Base-by-base conservation (phyloP, 1,140 invertebrate species). In the Meloidogyne exigua region DNA sequence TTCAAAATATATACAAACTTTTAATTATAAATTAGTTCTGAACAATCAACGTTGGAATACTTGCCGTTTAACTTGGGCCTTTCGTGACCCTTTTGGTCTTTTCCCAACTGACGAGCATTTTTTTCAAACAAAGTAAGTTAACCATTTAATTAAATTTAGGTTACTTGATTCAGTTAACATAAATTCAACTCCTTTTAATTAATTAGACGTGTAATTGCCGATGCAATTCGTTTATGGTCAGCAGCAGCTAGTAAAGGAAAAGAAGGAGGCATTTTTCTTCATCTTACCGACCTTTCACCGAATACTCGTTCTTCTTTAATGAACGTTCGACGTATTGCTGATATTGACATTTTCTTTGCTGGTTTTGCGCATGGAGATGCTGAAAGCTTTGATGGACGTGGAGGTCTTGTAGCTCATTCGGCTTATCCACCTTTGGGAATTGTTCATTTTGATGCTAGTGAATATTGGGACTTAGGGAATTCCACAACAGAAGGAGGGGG, bases 331-430 rank as follows among this genome's bases (percentile, higher is more conserved):
- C 71, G 71, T 1, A n/a, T 73, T 26, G 71, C 77, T 13, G 44
- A 78, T 49, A 78, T 78, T 77, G 73, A 68, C 26, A 78, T 78
- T 77, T 78, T 71, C 42, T 78, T 78, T 65, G 77, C 77, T n/a
- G 15, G 39, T 28, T 64, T 26, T 36, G 42, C n/a, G 12, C 77
- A 78, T 26, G 64, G 64, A n/a, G 76, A 71, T 28, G 36, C 18
- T 15, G 77, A 78, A 44, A 49, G n/a, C 23, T 79, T 78, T 32
- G 77, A 78, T 69, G 77, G 77, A 15, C 57, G 21, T 32, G 77
- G 77, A 21, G 77, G 77, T 13, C 25, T 78, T 39, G 74, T 79
- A 23, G 77, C 77, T 11, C 77, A 78, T 36, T 78, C 77, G 25
- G 49, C 77, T 0, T 78, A 78, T 26, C 77, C 76, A 11, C 77